phyloP scores from a whole-genome alignment of 2,797 vertebrate genomes.

The Periparus ater region DNA sequence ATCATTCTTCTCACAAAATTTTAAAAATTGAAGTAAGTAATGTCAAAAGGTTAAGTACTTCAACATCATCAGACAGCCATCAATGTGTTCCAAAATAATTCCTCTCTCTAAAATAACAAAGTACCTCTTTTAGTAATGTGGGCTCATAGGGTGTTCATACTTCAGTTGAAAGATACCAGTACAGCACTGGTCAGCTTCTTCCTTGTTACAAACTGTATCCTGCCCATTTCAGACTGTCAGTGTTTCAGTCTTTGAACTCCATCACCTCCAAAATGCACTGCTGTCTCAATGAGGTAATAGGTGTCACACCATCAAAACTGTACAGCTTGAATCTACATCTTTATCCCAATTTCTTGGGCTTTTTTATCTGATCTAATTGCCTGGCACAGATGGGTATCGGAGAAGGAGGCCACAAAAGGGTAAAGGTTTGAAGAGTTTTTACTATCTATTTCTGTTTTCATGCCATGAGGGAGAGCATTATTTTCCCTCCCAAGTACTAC shows the following conservation, averaged over 20 bases:
- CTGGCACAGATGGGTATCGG: accelerated
- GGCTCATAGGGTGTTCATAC: neutral
- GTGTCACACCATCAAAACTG: neutral
- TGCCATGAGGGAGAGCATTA: neutral
- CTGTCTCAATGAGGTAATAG: neutral
- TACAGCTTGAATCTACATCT: neutral
- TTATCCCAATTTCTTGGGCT: neutral
- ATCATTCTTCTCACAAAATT: neutral
- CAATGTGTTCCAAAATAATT: neutral
- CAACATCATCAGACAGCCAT: neutral
- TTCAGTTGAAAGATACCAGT: neutral
- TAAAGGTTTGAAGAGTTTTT: neutral
- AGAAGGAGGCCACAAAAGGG: neutral
- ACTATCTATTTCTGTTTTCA: neutral
- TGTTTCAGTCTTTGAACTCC: neutral
- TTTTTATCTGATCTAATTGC: neutral
- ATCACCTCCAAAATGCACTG: neutral
- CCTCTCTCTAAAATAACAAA: neutral
- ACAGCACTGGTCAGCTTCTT: neutral
- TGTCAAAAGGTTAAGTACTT: neutral
- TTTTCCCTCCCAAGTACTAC: neutral
- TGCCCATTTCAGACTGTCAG: neutral
- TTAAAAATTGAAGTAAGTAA: neutral
- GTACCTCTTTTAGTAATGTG: neutral
- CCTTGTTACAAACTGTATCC: accelerated